Evolutionary conservation across 2,113 vertebrate genomes (phyloP).

Genomic region (Archilochus colubris): DNA sequence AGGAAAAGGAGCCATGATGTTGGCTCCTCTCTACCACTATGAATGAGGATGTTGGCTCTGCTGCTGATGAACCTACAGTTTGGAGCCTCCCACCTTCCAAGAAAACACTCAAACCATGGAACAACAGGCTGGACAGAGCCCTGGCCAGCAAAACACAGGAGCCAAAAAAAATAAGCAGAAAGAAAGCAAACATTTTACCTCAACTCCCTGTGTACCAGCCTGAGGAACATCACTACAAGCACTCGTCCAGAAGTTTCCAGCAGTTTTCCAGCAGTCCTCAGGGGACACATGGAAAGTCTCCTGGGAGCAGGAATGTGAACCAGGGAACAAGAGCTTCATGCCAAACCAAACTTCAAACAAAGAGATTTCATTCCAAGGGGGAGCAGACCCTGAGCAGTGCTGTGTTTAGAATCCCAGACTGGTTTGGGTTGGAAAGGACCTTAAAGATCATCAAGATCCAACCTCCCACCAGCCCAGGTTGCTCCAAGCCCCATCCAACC

Average conservation of each 20-base stretch:
- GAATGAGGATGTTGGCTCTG: neutral
- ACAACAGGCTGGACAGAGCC: neutral
- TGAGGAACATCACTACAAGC: neutral
- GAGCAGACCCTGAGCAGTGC: neutral
- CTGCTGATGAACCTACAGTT: neutral
- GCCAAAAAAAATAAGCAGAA: neutral
- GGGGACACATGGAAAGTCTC: neutral
- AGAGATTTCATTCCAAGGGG: neutral
- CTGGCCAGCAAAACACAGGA: neutral
- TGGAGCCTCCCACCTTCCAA: neutral
- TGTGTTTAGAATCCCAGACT: neutral
- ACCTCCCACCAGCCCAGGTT: too few relatives aligned
- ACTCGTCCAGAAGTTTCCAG: neutral
- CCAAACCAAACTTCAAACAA: neutral
- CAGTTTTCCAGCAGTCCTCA: neutral
- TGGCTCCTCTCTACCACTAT: neutral
- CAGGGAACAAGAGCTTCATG: neutral
- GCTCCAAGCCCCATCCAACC: too few relatives aligned
- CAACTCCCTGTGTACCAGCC: neutral
- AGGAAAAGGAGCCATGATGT: neutral
- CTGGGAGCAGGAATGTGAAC: neutral
- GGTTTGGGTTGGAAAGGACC: too few relatives aligned
- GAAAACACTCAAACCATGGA: accelerated
- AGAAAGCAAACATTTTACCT: neutral
- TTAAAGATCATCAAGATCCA: too few relatives aligned